Evolutionary conservation across 2,888 invertebrate species (phyloP), one percentile per base, ranked within the genome.

Genomic region (Tyria jacobaeae): DNA sequence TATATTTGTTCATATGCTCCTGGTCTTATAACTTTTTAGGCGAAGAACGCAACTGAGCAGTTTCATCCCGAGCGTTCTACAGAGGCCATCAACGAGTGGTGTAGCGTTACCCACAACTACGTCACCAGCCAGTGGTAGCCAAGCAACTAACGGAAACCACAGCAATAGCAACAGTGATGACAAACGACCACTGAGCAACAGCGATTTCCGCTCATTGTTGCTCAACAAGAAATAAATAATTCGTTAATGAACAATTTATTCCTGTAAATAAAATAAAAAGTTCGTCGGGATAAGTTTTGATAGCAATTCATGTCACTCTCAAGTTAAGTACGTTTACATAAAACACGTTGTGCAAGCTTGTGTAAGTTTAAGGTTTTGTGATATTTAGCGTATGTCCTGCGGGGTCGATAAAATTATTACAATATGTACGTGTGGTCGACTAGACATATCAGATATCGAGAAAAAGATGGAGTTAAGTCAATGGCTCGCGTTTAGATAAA

Each of bases 171-270:
- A 78, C 61, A 56, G 78, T 17, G 81, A 82, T 12, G 71, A 77
- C 31, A 85, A 86, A 50, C 81, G 78, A 57, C 85, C 91, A 24
- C 85, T 95, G 72, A 92, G 85, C 73, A 95, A 95, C 84, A 89
- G 86, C 60, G 95, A 95, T 81, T 95, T 95, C 71, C 89, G 95
- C 76, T 91, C 86, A 68, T 84, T 95, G 90, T 85, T 95, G 64
- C 89, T 95, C 52, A 85, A 89, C 60, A 85, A 90, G 35, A 55
- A 72, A 34, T 73, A 55, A 72, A 34, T 73, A 60, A 60, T 9
- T 47, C 31, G 25, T 63, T 44, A 49, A 37, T 54, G 24, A 47
- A 62, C 51, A 57, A 56, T 56, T 24, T 47, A 59, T 48, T 54
- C 31, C 49, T 62, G 62, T 57, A 62, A 39, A 62, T 57, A 62